Evolutionary conservation across 2,888 invertebrate species (phyloP).

Genomic region (Rutpela maculata): DNA sequence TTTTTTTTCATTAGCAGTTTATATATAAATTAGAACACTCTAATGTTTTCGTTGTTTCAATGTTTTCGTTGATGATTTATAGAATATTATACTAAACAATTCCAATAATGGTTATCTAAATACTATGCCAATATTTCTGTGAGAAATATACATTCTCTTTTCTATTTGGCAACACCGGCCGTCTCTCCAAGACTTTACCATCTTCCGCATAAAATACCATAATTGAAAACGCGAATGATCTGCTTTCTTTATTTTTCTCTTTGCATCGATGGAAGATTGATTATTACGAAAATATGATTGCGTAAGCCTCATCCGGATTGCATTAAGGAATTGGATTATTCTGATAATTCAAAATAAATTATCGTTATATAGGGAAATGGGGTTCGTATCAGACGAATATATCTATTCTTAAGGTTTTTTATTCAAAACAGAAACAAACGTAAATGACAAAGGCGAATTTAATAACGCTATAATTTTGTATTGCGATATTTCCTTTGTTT

Average conservation of each 20-base stretch:
- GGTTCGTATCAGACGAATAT: not conserved
- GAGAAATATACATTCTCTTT: not conserved
- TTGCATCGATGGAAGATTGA: constrained; percentile 9
- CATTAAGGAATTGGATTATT: constrained; percentile 23
- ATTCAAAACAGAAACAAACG: not conserved
- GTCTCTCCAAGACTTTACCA: not conserved
- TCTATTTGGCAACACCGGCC: not conserved
- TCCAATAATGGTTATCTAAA: too few species aligned
- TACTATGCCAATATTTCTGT: not conserved
- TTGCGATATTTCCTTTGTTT: not conserved
- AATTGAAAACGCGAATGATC: constrained; percentile 13
- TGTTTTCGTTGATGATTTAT: too few species aligned
- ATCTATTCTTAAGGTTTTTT: not conserved
- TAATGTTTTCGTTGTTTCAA: too few species aligned
- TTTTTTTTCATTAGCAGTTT: too few species aligned
- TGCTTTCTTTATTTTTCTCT: constrained; percentile 8
- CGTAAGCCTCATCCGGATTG: constrained; percentile 1
- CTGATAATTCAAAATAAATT: constrained; percentile 20
- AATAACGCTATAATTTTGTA: not conserved
- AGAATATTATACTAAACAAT: too few species aligned
- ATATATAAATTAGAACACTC: too few species aligned
- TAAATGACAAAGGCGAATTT: not conserved
- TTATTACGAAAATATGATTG: constrained; percentile 17
- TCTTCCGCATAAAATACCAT: constrained; percentile 5
- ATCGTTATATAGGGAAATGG: not conserved